Base-by-base conservation (phyloP, 2,888 invertebrate species). In the Chalcosyrphus nemorum region DNA sequence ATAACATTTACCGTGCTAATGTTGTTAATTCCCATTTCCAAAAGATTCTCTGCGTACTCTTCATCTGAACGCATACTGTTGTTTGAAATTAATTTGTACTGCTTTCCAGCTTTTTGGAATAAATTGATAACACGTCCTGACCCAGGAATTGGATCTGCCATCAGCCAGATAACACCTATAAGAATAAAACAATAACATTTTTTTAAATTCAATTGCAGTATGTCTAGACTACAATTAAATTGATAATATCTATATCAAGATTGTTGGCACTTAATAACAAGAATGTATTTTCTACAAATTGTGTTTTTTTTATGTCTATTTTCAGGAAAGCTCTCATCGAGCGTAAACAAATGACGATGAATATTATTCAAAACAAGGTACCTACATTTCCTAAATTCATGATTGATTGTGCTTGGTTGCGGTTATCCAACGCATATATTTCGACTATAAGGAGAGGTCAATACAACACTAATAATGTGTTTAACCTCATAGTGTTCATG, bases 91-190 rank as follows among this genome's bases (percentile, higher is more conserved):
- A 92, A 89, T 41, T 89, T 88, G 5, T 92, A 87, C 19, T 88
- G 87, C 84, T 93, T 93, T 0, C 92, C 92, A 38, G 90, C 80
- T 2, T 87, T 81, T 43, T 90, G 88, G 0, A 93, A 87, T 19
- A 87, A 88, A 24, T 88, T 89, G 2, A 93, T 86, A 1, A 92
- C 89, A 3, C 90, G 88, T 0, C 90, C 87, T 1, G 92, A 88
- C 2, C 91, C 91, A 2, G 89, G 88, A 38, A 93, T 91, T 9
- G 91, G 89, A 2, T 87, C 87, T 1, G 87, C 85, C 0, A 90
- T 41, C 38, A 89, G 45, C 92, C 92, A 93, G 9, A 93, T 75
- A 1, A 93, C 93, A 61, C 93, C 93, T 93, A 59, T 27, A 86
- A 86, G 32, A 45, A 19, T 19, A 38, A 9, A 63, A 21, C 27